These are phyloP conservation scores for Drosophila parthenogenetica DNA, from an alignment of 2,888 invertebrate genomes.

Conservation along the genomic window DNA sequence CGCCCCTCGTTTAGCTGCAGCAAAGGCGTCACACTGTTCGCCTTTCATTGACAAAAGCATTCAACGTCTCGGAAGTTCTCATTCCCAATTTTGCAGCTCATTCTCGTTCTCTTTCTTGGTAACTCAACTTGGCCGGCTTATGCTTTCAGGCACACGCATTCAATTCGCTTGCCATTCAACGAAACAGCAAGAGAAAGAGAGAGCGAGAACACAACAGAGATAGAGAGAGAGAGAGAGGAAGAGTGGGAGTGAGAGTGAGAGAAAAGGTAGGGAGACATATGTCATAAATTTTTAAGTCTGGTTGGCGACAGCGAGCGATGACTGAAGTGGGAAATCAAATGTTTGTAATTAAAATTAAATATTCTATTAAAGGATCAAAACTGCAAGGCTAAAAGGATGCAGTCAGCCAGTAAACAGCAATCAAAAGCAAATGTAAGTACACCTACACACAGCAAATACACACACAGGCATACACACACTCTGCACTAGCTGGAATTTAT, in stretches of 20 bases:
- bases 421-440: slow-evolving; percentile 70
- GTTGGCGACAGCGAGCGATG: slow-evolving; percentile 44
- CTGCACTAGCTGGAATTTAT: slow-evolving; percentile 43
- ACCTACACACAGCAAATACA: slow-evolving; percentile 29
- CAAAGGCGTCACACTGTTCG: slow-evolving; percentile 12
- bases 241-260: not conserved
- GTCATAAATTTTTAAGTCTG: slow-evolving; percentile 72
- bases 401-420: slow-evolving; percentile 75
- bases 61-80: slow-evolving; percentile 32
- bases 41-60: slow-evolving; percentile 61
- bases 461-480: slow-evolving; percentile 10
- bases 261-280: slow-evolving; percentile 38
- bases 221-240: not conserved
- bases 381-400: slow-evolving; percentile 77
- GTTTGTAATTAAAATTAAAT: slow-evolving; percentile 81
- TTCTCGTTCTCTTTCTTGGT: slow-evolving; percentile 22
- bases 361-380: slow-evolving; percentile 81
- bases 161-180: slow-evolving; percentile 70
- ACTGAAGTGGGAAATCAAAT: slow-evolving; percentile 80
- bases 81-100: not conserved
- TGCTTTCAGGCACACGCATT: slow-evolving; percentile 68
- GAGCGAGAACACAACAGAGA: too few species aligned
- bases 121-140: slow-evolving; percentile 66
- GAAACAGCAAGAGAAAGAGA: not conserved
- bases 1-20: slow-evolving; percentile 15